These are phyloP conservation scores for Caenorhabditis auriculariae DNA, from an alignment of 2,888 invertebrate genomes.

Conservation along the genomic window DNA sequence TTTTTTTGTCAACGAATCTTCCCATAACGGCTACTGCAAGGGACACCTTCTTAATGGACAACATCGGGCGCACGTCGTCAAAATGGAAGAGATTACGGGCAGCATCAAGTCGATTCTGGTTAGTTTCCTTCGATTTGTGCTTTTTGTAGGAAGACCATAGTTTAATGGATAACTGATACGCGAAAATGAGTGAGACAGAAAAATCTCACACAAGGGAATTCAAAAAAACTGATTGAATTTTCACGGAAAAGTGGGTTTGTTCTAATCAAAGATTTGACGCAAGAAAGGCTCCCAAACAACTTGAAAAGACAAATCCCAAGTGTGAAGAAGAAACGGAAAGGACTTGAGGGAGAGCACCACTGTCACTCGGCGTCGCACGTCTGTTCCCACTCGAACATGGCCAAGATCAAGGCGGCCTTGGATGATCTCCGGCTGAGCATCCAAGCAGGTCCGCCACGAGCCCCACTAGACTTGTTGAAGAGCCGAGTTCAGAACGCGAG, in stretches of 20 bases:
- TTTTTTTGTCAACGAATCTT: conserved; percentile 26
- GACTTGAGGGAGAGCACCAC: no score
- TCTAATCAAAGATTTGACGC: no score
- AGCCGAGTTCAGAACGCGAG: conserved; percentile 45
- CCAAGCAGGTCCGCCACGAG: conserved; percentile 21
- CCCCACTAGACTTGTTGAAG: neutral
- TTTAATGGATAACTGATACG: no score
- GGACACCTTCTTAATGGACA: conserved; percentile 11
- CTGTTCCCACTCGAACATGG: conserved; percentile 1
- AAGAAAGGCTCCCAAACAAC: no score
- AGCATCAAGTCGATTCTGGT: conserved; percentile 34
- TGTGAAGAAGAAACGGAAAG: no score
- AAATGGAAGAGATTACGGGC: conserved; percentile 50
- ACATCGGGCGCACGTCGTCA: conserved; percentile 42
- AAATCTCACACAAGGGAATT: no score
- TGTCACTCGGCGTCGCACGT: no score
- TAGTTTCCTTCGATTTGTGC: neutral
- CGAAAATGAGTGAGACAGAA: no score
- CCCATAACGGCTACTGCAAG: conserved; percentile 18
- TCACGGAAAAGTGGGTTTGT: no score
- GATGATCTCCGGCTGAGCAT: conserved; percentile 30
- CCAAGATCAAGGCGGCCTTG: conserved; percentile 22
- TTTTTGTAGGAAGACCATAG: neutral
- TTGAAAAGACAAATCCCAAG: no score
- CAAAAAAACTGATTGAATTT: no score